Evolutionary conservation across 1,140 invertebrate genomes (phyloP), one percentile per base, ranked within the genome.

Genomic region (Diprion similis): DNA sequence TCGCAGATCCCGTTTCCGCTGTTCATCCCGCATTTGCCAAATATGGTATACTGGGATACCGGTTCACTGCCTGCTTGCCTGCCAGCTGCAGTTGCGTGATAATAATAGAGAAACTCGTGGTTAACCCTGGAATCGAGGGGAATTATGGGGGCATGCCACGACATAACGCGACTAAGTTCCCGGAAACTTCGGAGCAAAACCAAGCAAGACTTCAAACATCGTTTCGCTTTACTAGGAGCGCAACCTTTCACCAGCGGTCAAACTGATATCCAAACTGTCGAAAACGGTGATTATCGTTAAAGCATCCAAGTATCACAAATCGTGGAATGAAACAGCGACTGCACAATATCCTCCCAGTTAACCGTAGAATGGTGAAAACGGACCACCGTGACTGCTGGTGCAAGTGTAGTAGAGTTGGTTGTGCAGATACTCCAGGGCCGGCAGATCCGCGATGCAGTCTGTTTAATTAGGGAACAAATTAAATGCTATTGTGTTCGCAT

Each of bases 381-480:
- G 51, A 59, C 51, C 51, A 15, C 9, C 51, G 51, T 59, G 11
- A 59, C 11, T 4, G 51, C 9, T 59, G n/a, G 51, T 59, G 51
- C 51, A 59, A 13, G 51, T 59, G 9, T 59, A 17, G 51, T 17
- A 9, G 7, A 13, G n/a, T 13, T 15, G 51, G 11, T 17, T 13
- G 3, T 6, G 66, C 17, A 18, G 66, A 68, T 17, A 45, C 13
- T 64, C 59, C 59, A 64, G 1, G 1, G 1, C 17, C 13, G 17
- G 59, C 17, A 7, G 17, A 18, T 15, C 59, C 17, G 59, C 24
- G 24, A 37, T 51, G 67, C 73, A 80, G 75, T 75, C 73, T 75
- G 79, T 85, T 84, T 85, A 84, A 85, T 85, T 83, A 84, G 81
- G 77, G 76, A 80, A 79, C 76, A 82, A 83, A 84, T 83, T 84